A percentile compares a stretch with the other conserved stretches of the same genome.
Evolutionary conservation across 2,113 vertebrate genomes (phyloP).

Genomic region (Microtus richardsoni): DNA sequence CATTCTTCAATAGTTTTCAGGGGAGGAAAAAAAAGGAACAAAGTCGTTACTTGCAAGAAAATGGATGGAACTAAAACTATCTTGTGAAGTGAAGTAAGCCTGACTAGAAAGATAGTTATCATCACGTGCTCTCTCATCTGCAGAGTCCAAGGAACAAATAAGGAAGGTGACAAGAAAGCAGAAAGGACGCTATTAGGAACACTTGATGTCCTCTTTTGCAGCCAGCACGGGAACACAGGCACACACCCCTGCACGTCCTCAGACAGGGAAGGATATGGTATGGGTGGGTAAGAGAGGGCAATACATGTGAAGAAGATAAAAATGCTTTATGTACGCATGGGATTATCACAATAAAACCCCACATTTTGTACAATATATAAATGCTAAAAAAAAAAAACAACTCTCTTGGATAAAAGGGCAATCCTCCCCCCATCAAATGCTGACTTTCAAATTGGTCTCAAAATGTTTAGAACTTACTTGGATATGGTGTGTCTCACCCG

Average conservation of each 20-base stretch:
- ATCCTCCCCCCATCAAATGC: neutral
- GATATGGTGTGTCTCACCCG: neutral
- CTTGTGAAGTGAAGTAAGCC: neutral
- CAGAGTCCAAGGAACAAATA: neutral
- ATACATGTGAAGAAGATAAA: neutral
- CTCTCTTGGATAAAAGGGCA: neutral
- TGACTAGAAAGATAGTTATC: neutral
- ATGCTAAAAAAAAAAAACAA: neutral
- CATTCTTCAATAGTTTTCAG: neutral
- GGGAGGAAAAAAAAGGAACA: neutral
- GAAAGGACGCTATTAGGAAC: neutral
- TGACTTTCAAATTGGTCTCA: neutral
- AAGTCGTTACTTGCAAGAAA: neutral
- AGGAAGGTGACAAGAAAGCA: no score
- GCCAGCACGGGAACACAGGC: no score
- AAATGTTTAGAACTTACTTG: slow-evolving; percentile 12
- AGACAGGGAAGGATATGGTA: neutral
- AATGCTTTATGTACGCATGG: neutral
- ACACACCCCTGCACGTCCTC: neutral
- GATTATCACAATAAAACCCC: no score
- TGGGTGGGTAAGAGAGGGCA: neutral
- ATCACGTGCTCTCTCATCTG: neutral
- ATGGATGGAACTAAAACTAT: neutral
- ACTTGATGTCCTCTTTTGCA: neutral
- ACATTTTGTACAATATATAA: neutral